These are phyloP conservation scores for Apostichopus leukothele DNA, from an alignment of 53 echinoderm and acorn worm genomes.

Conservation along the genomic window DNA sequence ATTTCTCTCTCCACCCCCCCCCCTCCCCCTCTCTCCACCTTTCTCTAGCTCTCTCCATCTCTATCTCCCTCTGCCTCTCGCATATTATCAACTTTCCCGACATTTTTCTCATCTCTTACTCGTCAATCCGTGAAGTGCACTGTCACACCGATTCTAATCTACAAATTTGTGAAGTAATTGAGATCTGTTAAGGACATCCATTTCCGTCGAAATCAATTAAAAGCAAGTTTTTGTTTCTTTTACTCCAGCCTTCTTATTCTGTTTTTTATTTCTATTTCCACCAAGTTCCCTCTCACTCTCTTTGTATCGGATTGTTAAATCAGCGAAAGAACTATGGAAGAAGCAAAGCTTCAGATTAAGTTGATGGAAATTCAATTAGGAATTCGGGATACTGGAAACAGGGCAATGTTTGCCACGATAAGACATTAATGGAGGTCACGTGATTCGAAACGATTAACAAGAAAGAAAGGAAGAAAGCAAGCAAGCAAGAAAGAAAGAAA, in stretches of 20 bases:
- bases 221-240: neutral
- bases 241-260: too few species aligned
- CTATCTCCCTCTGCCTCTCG: too few species aligned
- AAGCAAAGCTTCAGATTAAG: neutral
- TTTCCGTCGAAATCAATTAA: slow-evolving; percentile 30
- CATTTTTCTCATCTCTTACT: neutral
- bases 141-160: slow-evolving; percentile 7
- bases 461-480: neutral
- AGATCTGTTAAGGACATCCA: slow-evolving; percentile 7
- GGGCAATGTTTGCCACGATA: neutral
- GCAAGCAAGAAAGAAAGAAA: too few species aligned
- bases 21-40: too few species aligned
- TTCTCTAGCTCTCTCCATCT: too few species aligned
- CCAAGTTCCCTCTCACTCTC: too few species aligned
- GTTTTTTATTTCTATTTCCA: too few species aligned
- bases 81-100: neutral
- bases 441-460: neutral
- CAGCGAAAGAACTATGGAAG: neutral
- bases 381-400: neutral
- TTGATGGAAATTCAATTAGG: slow-evolving; percentile 12
- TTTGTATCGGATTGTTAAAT: neutral
- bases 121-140: neutral
- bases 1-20: too few species aligned
- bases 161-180: neutral
- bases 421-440: slow-evolving; percentile 1